phyloP scores from a whole-genome alignment of 1,140 invertebrate species.

The Diorhabda sublineata region DNA sequence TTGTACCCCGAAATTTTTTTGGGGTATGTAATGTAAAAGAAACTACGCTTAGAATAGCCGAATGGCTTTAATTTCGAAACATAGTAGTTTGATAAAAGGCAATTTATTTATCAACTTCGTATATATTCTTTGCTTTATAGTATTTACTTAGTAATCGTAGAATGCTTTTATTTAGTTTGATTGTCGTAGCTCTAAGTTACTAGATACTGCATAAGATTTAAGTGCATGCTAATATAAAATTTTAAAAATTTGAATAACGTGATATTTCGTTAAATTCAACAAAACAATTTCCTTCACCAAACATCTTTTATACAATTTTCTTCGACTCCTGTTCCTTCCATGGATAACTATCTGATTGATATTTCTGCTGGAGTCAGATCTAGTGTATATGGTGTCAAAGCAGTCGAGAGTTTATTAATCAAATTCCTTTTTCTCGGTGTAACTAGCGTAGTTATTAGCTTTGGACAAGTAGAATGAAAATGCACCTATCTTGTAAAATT shows the following conservation, averaged over 20 bases:
- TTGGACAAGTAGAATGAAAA: background rate
- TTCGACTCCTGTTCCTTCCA: too few species aligned
- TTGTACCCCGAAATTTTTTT: conserved; percentile 37
- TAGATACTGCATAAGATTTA: too few species aligned
- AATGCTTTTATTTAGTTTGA: background rate
- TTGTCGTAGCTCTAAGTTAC: background rate
- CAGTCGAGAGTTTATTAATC: background rate
- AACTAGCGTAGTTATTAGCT: conserved; percentile 6
- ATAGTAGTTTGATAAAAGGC: conserved; percentile 2
- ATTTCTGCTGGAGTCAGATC: too few species aligned
- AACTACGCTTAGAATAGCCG: conserved; percentile 12
- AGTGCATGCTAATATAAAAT: too few species aligned
- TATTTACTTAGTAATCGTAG: background rate
- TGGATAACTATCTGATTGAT: too few species aligned
- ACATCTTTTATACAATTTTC: too few species aligned
- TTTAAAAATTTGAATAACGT: too few species aligned
- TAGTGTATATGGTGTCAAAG: too few species aligned
- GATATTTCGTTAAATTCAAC: too few species aligned
- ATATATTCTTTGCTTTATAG: too few species aligned
- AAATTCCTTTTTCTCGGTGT: background rate
- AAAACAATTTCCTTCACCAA: too few species aligned
- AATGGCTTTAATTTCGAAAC: conserved; percentile 7
- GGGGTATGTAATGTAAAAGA: conserved; percentile 32
- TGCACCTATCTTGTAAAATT: background rate
- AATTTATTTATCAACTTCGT: background rate